phyloP scores from a whole-genome alignment of 2,888 invertebrate species.

The Eupelmus urozonus region DNA sequence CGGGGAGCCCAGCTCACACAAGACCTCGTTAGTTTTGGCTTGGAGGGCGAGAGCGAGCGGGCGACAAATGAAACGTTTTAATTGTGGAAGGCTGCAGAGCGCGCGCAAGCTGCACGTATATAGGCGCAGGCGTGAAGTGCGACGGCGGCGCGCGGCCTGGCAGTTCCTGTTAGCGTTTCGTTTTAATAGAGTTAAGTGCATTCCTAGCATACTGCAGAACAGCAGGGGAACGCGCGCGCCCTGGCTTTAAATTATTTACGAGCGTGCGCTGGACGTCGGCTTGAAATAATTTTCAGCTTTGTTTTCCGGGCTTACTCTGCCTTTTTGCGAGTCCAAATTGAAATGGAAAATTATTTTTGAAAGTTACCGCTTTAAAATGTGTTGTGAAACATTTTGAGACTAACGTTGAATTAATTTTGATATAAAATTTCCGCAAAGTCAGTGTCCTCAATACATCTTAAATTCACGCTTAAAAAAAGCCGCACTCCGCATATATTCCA shows the following conservation, averaged over 20 bases:
- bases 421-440: no score
- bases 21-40: conserved; percentile 49
- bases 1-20: neutral
- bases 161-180: conserved; percentile 19
- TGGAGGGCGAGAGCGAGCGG: conserved; percentile 21
- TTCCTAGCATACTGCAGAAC: conserved; percentile 3
- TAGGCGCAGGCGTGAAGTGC: neutral
- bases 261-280: neutral
- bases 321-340: no score
- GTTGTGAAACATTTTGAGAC: no score
- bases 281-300: neutral
- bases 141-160: neutral
- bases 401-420: no score
- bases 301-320: no score
- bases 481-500: no score
- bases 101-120: neutral
- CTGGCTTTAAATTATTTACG: neutral
- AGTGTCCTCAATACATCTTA: no score
- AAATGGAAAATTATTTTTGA: no score
- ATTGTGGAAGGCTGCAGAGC: conserved; percentile 21
- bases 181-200: conserved; percentile 43
- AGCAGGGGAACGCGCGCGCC: no score
- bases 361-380: no score
- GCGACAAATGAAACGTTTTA: conserved; percentile 56
- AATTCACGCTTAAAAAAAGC: no score